These are phyloP conservation scores for Trachelus troglodyta DNA, from an alignment of 2,888 invertebrate species.

Conservation along the genomic window DNA sequence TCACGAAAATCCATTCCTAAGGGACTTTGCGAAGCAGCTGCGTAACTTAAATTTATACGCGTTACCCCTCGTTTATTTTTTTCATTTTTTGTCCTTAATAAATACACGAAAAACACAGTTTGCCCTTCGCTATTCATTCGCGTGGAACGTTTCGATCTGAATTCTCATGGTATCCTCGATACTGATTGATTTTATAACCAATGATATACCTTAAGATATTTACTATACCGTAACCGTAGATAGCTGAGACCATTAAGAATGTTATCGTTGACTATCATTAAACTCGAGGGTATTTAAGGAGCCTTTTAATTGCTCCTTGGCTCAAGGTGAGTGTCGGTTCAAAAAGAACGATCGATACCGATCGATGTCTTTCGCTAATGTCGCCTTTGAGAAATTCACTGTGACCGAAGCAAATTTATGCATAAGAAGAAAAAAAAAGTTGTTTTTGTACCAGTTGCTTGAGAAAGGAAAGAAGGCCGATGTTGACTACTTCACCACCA, in stretches of 20 bases:
- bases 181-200: background rate
- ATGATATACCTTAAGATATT: background rate
- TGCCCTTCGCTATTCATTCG: background rate
- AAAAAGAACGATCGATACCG: background rate
- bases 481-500: constrained; percentile 94
- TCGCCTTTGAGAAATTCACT: background rate
- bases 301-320: background rate
- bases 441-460: constrained; percentile 83
- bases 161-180: background rate
- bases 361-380: background rate
- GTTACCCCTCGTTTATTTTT: background rate
- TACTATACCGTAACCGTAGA: background rate
- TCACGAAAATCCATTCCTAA: background rate
- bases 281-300: background rate
- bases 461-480: constrained; percentile 89
- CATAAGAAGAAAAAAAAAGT: background rate
- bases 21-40: background rate
- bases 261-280: background rate
- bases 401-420: background rate
- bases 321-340: background rate
- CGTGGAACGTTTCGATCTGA: background rate
- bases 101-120: background rate
- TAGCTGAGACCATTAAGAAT: background rate
- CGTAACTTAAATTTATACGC: background rate
- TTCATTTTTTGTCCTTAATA: background rate